Evolutionary conservation across 2,797 vertebrate genomes (phyloP).

Genomic region (Spea hammondii): DNA sequence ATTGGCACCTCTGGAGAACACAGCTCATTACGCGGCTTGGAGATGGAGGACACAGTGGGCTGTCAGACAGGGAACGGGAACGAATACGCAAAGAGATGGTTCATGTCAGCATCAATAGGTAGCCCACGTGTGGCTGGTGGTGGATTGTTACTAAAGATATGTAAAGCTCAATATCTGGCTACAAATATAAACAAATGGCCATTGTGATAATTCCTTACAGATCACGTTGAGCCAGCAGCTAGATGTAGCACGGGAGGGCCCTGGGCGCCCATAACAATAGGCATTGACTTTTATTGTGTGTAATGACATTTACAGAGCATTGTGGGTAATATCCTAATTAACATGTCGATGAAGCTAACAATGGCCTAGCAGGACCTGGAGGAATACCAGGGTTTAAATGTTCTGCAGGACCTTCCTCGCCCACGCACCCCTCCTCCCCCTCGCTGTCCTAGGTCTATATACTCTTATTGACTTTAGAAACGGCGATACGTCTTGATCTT

Average conservation of each 20-base stretch:
- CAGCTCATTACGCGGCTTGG: not conserved
- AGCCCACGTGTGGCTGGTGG: not conserved
- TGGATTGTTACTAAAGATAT: not conserved
- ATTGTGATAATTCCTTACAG: constrained; percentile 2
- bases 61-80: not conserved
- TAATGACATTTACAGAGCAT: not conserved
- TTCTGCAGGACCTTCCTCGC: constrained; percentile 22
- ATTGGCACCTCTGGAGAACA: not conserved
- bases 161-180: not conserved
- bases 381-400: constrained; percentile 17
- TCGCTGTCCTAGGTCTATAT: constrained; percentile 12
- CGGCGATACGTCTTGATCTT: constrained; percentile 4
- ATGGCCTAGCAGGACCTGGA: constrained; percentile 30
- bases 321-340: not conserved
- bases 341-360: constrained; percentile 31
- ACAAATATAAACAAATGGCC: constrained; percentile 25
- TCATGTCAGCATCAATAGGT: constrained; percentile 1
- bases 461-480: constrained; percentile 15
- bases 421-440: not conserved
- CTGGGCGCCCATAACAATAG: constrained; percentile 25
- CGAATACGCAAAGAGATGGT: no score
- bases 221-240: not conserved
- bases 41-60: not conserved
- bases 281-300: not conserved
- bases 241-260: constrained; percentile 7